Evolutionary conservation across 2,797 vertebrate genomes (phyloP), one percentile per base, ranked within the genome.

Genomic region (Vespertilio murinus): DNA sequence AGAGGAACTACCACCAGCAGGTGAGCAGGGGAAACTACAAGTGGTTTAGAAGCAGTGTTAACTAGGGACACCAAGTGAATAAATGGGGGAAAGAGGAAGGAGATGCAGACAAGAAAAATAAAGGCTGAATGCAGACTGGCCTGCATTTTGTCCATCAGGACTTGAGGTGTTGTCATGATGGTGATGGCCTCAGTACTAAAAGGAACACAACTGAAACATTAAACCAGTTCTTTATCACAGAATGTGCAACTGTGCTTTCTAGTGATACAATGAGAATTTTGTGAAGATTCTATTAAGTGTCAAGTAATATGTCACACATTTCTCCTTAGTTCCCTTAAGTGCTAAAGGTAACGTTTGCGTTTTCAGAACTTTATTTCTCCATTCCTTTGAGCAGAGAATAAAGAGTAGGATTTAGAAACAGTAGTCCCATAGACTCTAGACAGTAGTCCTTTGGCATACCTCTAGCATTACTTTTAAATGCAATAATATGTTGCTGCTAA

Each of bases 1-100:
- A 99, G 96, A 98, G 99, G 95, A 99, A 99, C 97, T 99, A 99
- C 92, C 99, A 99, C 96, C 99, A 98, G 97, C 99, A 99, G 99
- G 99, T 99, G 35, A 97, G 96, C 56, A 86, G 95, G 65, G 67
- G 47, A 45, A 20, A 56, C 61, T 12, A 9, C 59, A 75, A 18
- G 49, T 8, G 22, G 8, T 12, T 86, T 79, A 25, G 38, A 67
- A 83, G 56, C 74, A 82, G 18, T 38, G 3, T 77, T 49, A 88
- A n/a, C 23, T 49, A 54, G 45, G 12, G 6, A 45, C 9, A n/a
- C 17, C 0, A 56, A 84, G 35, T 81, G 65, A 22, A 16, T 82
- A 80, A 10, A 69, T 9, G 6, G 28, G 61, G 38, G 42, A 49
- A 59, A 45, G 54, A 42, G 23, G 59, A 81, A 74, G 67, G 80